phyloP scores from a whole-genome alignment of 2,888 invertebrate genomes.

The Abscondita cerata region DNA sequence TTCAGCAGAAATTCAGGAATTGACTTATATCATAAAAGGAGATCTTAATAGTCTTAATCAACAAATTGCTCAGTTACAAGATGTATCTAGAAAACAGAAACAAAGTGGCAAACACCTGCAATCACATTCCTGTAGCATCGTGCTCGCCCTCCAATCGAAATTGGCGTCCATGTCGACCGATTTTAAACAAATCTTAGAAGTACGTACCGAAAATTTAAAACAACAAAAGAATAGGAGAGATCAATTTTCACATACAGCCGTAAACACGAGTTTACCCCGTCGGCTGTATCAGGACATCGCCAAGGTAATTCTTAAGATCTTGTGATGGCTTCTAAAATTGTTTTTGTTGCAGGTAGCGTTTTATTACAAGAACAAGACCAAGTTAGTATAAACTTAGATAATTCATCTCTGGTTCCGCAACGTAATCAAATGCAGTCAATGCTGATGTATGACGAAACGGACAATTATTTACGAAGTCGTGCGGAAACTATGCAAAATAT shows the following conservation, averaged over 20 bases:
- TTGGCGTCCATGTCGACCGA: constrained; percentile 96
- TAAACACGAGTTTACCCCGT: constrained; percentile 69
- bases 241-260: constrained; percentile 80
- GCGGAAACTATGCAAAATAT: constrained; percentile 99
- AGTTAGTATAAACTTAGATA: constrained; percentile 87
- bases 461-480: constrained; percentile 89
- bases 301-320: constrained; percentile 51
- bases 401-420: constrained; percentile 59
- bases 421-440: constrained; percentile 65
- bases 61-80: constrained; percentile 92
- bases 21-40: constrained; percentile 96
- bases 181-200: constrained; percentile 97
- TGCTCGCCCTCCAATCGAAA: constrained; percentile 90
- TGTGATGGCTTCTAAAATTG: background rate
- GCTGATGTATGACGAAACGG: constrained; percentile 83
- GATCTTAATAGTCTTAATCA: constrained; percentile 94
- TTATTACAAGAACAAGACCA: constrained; percentile 68
- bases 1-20: constrained; percentile 94
- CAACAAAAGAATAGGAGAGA: constrained; percentile 93
- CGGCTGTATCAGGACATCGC: constrained; percentile 62
- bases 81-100: constrained; percentile 78
- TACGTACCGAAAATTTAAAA: constrained; percentile 96
- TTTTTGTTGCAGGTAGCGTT: constrained; percentile 50
- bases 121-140: constrained; percentile 92
- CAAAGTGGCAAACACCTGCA: constrained; percentile 80